Evolutionary conservation across 2,888 invertebrate genomes (phyloP), one percentile per base, ranked within the genome.

Genomic region (Hypomecis atomaria): DNA sequence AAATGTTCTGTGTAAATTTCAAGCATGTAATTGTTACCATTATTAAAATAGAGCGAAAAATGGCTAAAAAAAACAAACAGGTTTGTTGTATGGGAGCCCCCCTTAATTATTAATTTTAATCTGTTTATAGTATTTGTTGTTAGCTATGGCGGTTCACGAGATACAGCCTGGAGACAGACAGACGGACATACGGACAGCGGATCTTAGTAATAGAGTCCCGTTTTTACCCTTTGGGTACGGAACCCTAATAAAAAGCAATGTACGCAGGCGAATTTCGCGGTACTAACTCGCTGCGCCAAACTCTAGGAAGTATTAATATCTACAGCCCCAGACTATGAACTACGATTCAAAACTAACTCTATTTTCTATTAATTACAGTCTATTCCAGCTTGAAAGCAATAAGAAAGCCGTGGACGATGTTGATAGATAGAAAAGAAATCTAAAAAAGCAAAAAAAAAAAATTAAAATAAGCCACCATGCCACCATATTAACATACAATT

Each of bases 221-320:
- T n/a, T n/a, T n/a, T n/a, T n/a, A n/a, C n/a, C n/a, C n/a, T n/a
- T n/a, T n/a, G n/a, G n/a, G n/a, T n/a, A n/a, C n/a, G n/a, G n/a
- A n/a, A n/a, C n/a, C n/a, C n/a, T n/a, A n/a, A 60, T 74, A 76
- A 76, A 77, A 61, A 48, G 23, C 55, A 43, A 38, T 64, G 65
- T 64, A 67, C 66, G 65, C 63, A 63, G 60, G 63, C 55, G 5
- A 69, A 74, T 66, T 80, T 81, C 79, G 76, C 71, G 57, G 79
- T 78, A 80, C 47, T 71, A 49, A 57, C 67, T 66, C 62, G 64
- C 72, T 71, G 67, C 65, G 23, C 62, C 58, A 42, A 62, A 63
- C 60, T 77, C 81, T 67, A 67, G 71, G 80, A 80, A 80, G 33
- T 76, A 74, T 59, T 59, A 70, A 75, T 74, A 68, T 73, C 66